Percentiles rank a stretch among this genome's conserved stretches.
Conservation (phyloP, 2,113 vertebrate species). For the Ciconia boyciana region DNA sequence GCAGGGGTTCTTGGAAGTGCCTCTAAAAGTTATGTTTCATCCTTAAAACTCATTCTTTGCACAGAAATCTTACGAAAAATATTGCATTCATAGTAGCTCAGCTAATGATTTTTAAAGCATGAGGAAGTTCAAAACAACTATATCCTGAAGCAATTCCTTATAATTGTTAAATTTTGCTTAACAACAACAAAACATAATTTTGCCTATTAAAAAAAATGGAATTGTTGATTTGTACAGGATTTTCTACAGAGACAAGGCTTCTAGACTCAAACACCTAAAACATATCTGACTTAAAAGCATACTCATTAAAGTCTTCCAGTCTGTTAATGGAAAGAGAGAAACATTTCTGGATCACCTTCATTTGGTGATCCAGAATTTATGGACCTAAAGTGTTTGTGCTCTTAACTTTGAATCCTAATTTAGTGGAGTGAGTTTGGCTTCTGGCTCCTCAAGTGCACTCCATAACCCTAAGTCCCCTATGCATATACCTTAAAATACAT, state of each 20-base stretch:
- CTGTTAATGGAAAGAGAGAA: neutral
- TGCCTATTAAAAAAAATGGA: neutral
- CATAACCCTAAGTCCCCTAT: neutral
- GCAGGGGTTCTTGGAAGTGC: neutral
- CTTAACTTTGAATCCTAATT: neutral
- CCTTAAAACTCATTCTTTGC: neutral
- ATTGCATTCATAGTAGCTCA: neutral
- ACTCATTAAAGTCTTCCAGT: neutral
- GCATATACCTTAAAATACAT: neutral
- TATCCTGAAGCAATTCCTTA: neutral
- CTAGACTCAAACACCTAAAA: neutral
- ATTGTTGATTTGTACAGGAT: neutral
- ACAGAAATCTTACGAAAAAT: neutral
- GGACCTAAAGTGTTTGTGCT: neutral
- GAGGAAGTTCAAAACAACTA: neutral
- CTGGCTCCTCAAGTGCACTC: neutral
- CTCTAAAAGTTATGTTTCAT: neutral
- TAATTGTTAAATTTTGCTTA: neutral
- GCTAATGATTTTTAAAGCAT: neutral
- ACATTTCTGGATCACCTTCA: neutral
- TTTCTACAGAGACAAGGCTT: neutral
- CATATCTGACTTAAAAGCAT: neutral
- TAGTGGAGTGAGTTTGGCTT: neutral
- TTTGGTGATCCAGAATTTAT: neutral
- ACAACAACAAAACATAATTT: neutral